phyloP scores from a whole-genome alignment of 2,888 invertebrate genomes.

The Julus scandinavius region DNA sequence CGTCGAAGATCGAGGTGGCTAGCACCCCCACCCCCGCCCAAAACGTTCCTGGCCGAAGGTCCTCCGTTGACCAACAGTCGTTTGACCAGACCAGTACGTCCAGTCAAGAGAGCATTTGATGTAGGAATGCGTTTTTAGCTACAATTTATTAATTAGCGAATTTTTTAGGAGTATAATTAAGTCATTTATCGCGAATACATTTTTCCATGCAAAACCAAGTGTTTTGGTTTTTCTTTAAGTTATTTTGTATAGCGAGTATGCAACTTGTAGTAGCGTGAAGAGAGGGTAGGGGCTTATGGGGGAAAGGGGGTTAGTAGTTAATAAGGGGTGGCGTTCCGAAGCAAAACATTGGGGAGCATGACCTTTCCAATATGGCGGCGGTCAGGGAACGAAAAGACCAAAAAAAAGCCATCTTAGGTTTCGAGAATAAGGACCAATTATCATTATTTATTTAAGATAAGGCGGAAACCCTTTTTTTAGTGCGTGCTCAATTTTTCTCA shows the following conservation, averaged over 20 bases:
- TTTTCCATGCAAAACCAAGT: slow-evolving; percentile 33
- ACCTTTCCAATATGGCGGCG: background rate
- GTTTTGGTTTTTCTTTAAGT: slow-evolving; percentile 18
- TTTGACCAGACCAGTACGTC: slow-evolving; percentile 60
- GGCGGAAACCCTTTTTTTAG: background rate
- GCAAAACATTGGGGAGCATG: background rate
- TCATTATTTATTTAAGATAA: slow-evolving; percentile 33
- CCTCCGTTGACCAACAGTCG: slow-evolving; percentile 58
- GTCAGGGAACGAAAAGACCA: background rate
- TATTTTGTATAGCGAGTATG: slow-evolving; percentile 17
- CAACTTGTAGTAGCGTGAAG: background rate
- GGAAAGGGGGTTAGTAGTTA: slow-evolving; percentile 5
- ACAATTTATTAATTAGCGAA: slow-evolving; percentile 26
- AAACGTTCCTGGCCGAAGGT: slow-evolving; percentile 55
- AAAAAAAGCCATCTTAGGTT: slow-evolving; percentile 18
- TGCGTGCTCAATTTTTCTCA: slow-evolving; percentile 33
- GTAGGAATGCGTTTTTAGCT: slow-evolving; percentile 51
- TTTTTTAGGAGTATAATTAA: slow-evolving; percentile 33
- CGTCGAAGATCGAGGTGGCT: slow-evolving; percentile 59
- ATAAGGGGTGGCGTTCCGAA: background rate
- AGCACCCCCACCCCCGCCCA: background rate
- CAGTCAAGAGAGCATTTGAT: slow-evolving; percentile 60
- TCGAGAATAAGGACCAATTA: slow-evolving; percentile 33
- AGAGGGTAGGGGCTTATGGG: background rate
- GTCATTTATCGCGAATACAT: slow-evolving; percentile 9